Base-by-base conservation (phyloP, 2,797 vertebrate genomes). In the Sebastes wilsoni region DNA sequence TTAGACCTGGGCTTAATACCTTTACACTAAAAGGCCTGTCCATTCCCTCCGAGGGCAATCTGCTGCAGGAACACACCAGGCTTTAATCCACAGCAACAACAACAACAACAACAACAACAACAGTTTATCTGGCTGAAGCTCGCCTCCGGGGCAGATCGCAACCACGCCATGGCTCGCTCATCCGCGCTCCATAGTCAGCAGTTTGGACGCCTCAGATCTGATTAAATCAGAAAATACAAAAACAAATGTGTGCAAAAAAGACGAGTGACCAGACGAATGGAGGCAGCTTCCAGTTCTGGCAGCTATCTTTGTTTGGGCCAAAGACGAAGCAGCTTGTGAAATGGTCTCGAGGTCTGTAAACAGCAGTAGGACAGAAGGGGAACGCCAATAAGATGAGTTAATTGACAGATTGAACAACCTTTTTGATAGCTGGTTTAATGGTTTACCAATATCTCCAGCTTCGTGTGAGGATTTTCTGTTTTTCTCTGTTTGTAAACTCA, bases 1-100 rank as follows among this genome's bases (percentile, higher is more conserved):
- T 94, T 94, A 94, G 82, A 90, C 78, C 82, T 75, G 80, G 69
- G 58, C 71, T 89, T 93, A 94, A 94, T 88, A 91, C 90, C 85
- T 90, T 90, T 54, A 91, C 92, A 87, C 92, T 90, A 91, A 93
- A 93, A 91, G 88, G 89, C 87, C 89, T 79, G 81, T 22, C 25
- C 46, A 27, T 76, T 58, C 83, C 69, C 86, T 80, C 49, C 1
- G 72, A 88, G 85, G 80, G 81, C 87, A 89, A 89, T 88, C 88
- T 89, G 87, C 87, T 71, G 81, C 77, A 82, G 82, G 68, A 89
- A 83, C 83, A 75, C 84, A 61, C 56, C 83, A 6, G 23, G 58
- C 73, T 77, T 49, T 93, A 93, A 93, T 92, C 93, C 89, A 87
- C 77, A 59, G 36, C 82, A 65, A 59, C 87, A 84, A 87, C 80